These are phyloP conservation scores for Chitala chitala DNA, from an alignment of 2,113 vertebrate genomes.

Conservation along the genomic window DNA sequence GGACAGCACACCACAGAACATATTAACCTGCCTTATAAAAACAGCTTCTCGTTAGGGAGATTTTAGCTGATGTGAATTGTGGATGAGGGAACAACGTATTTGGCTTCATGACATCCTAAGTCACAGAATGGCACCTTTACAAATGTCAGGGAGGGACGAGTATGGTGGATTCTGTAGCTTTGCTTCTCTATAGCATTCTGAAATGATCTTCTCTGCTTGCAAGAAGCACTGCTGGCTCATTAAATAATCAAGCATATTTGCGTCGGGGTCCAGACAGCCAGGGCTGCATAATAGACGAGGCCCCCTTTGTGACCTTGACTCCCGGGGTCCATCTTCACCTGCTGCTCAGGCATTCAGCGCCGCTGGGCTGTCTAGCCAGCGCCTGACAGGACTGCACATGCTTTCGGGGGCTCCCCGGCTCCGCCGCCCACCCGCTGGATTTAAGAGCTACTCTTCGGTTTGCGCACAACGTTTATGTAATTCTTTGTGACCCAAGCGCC, in stretches of 20 bases:
- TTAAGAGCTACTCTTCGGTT: constrained; percentile 17
- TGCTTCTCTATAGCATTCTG: background rate
- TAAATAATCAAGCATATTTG: constrained; percentile 55
- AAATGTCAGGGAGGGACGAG: background rate
- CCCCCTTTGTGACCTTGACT: constrained; percentile 72
- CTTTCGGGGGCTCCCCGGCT: constrained; percentile 57
- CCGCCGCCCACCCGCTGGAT: constrained; percentile 24
- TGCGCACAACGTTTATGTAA: no score
- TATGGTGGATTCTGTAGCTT: background rate
- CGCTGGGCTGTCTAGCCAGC: constrained; percentile 69
- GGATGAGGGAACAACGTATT: no score
- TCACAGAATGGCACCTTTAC: background rate
- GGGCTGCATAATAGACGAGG: constrained; percentile 40
- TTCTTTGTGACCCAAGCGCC: no score
- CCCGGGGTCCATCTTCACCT: constrained; percentile 59
- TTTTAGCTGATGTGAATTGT: no score
- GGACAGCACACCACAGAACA: no score
- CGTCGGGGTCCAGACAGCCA: constrained; percentile 41
- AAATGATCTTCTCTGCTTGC: constrained; percentile 9
- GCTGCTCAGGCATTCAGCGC: constrained; percentile 61
- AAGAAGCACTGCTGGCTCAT: constrained; percentile 55
- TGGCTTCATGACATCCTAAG: background rate
- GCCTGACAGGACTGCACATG: constrained; percentile 54
- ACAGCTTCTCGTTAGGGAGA: no score
- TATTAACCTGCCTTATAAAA: no score